These are phyloP conservation scores for Neosilurus mollespiculum DNA, from an alignment of 2,797 vertebrate genomes.

Conservation along the genomic window DNA sequence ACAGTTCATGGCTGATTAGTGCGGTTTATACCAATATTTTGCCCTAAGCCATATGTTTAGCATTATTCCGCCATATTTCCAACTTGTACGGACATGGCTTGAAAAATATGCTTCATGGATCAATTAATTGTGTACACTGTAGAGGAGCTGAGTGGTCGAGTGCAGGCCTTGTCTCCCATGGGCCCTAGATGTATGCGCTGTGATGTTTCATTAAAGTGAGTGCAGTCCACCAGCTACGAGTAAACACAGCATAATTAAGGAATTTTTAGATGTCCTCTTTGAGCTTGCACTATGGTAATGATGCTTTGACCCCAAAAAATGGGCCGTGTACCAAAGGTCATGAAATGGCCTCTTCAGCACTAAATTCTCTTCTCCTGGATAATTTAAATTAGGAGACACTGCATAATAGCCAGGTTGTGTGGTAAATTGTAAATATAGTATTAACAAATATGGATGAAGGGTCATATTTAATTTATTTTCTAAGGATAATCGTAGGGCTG, in stretches of 20 bases:
- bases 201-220: constrained; percentile 97
- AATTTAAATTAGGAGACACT: constrained; percentile 97
- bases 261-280: constrained; percentile 95
- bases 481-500: constrained; percentile 68
- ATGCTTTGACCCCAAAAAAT: constrained; percentile 95
- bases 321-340: constrained; percentile 94
- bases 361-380: constrained; percentile 94
- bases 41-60: neutral
- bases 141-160: constrained; percentile 91
- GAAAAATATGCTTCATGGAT: constrained; percentile 89
- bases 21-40: neutral
- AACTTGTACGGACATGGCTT: constrained; percentile 70
- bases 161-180: constrained; percentile 90
- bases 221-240: constrained; percentile 93
- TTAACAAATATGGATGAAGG: constrained; percentile 61
- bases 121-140: constrained; percentile 98
- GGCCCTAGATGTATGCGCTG: constrained; percentile 91
- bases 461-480: constrained; percentile 47
- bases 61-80: constrained; percentile 34
- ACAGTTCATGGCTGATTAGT: neutral
- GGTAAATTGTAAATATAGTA: constrained; percentile 88
- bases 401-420: constrained; percentile 96
- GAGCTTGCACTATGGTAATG: constrained; percentile 99
- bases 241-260: constrained; percentile 99
- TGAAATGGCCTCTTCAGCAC: constrained; percentile 93